phyloP scores from a whole-genome alignment of 2,888 invertebrate species.

The Sinotaia quadrata region DNA sequence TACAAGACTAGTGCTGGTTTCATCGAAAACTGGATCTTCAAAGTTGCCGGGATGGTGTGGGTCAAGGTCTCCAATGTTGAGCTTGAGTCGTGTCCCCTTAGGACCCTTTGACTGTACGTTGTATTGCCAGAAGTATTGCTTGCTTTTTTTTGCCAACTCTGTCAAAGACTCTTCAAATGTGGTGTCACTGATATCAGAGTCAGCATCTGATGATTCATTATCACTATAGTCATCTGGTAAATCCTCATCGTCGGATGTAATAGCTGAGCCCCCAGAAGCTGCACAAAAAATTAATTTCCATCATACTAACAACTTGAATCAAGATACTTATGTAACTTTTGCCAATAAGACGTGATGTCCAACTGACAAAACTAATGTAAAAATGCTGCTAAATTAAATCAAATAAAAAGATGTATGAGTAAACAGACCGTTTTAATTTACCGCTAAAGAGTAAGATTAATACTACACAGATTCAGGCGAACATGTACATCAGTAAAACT shows the following conservation, averaged over 20 bases:
- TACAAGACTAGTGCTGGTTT: constrained; percentile 70
- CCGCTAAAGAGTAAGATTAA: no score
- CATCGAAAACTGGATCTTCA: constrained; percentile 96
- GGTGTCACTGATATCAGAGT: constrained; percentile 32
- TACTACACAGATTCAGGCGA: no score
- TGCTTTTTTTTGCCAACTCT: constrained; percentile 50
- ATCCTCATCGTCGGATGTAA: constrained; percentile 19
- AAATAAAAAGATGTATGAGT: no score
- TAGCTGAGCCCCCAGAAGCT: constrained; percentile 18
- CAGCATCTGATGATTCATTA: constrained; percentile 28
- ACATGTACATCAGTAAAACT: no score
- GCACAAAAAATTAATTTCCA: no score
- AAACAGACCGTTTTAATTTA: no score
- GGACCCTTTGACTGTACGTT: constrained; percentile 98
- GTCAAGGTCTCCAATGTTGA: constrained; percentile 80
- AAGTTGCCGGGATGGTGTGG: constrained; percentile 91
- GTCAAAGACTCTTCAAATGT: constrained; percentile 35
- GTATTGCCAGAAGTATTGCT: constrained; percentile 94
- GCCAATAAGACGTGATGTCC: no score
- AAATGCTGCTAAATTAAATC: no score
- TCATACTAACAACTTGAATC: no score
- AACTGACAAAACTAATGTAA: no score
- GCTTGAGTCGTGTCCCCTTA: constrained; percentile 84
- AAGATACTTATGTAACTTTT: no score
- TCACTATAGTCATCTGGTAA: not conserved